Conservation (phyloP, 2,888 invertebrate genomes). For the Macrosoma leucophasiata region DNA sequence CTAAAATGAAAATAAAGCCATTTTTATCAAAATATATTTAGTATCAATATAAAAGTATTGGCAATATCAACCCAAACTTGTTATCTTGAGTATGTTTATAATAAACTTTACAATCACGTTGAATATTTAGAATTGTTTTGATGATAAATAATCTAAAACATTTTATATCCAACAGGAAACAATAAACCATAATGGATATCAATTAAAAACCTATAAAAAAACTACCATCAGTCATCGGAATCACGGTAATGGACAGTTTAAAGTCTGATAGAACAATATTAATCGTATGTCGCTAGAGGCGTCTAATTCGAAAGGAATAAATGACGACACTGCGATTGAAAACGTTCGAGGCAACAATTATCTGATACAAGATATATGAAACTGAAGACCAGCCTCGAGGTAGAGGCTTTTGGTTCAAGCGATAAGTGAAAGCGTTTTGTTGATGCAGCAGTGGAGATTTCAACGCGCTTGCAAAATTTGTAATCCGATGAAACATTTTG, state of each 20-base stretch:
- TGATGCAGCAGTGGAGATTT: background rate
- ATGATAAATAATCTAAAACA: too few species aligned
- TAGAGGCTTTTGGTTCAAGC: slow-evolving; percentile 19
- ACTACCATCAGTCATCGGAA: too few species aligned
- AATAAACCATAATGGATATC: too few species aligned
- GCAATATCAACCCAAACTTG: too few species aligned
- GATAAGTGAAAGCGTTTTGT: slow-evolving; percentile 5
- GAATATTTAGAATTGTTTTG: too few species aligned
- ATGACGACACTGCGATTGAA: slow-evolving; percentile 34
- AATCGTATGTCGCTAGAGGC: slow-evolving; percentile 14
- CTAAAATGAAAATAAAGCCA: too few species aligned
- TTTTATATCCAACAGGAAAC: too few species aligned
- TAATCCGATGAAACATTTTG: slow-evolving; percentile 1
- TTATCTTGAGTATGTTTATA: too few species aligned
- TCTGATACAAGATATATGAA: slow-evolving; percentile 46
- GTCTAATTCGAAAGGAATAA: slow-evolving; percentile 22
- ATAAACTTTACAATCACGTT: too few species aligned
- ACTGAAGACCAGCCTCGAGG: slow-evolving; percentile 35
- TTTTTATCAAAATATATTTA: too few species aligned
- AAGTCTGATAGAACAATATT: slow-evolving; percentile 9
- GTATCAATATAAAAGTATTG: too few species aligned
- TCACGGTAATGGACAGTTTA: slow-evolving; percentile 14
- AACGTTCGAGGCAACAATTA: slow-evolving; percentile 48
- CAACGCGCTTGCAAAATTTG: slow-evolving; percentile 1
- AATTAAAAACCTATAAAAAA: too few species aligned